Base-by-base conservation (phyloP, 2,113 vertebrate species). In the Oreochromis spilurus region DNA sequence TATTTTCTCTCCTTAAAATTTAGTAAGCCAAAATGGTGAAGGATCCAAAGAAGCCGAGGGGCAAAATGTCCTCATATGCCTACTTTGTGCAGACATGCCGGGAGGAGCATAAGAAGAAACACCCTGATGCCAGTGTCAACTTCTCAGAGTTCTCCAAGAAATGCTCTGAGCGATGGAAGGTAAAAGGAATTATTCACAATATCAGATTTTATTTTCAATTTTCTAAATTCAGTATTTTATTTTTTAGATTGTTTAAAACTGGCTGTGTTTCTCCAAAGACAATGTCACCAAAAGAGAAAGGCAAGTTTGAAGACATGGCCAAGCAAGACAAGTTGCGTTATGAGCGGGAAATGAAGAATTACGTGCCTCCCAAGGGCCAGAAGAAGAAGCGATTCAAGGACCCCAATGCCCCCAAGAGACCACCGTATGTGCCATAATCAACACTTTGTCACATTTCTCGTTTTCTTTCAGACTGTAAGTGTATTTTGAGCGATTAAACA, bases 41-140 rank as follows among this genome's bases (percentile, higher is more conserved):
- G 96, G 97, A 99, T 96, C 97, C 97, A 84, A 97, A 96, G 93
- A 99, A 98, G 96, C 98, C 98, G 2, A 97, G 97, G 95, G 98
- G 98, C 94, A 99, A 98, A 95, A 99, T 99, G 97, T 99, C 98
- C 96, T 98, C 98, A 0, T 99, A 99, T 62, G 97, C 98, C 86
- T 99, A 98, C 95, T 99, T 99, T 96, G 98, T 99, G 96, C 98
- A 99, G 96, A 99, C 97, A 36, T 99, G 98, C 88, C 94, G 98
- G 90, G 97, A 98, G 95, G 98, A 99, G 94, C 98, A 99, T 92
- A 99, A 99, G 97, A 99, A 99, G 96, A 99, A 99, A 93, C 98
- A 99, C 85, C 98, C 98, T 9, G 98, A 98, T 87, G 97, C 97
- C 4, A 95, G 94, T 62, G 98, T 98, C 91, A 99, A 98, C 96